Percentiles rank a stretch among this genome's conserved stretches.
Evolutionary conservation across 2,888 invertebrate genomes (phyloP).

Genomic region (Bellardia bayeri): DNA sequence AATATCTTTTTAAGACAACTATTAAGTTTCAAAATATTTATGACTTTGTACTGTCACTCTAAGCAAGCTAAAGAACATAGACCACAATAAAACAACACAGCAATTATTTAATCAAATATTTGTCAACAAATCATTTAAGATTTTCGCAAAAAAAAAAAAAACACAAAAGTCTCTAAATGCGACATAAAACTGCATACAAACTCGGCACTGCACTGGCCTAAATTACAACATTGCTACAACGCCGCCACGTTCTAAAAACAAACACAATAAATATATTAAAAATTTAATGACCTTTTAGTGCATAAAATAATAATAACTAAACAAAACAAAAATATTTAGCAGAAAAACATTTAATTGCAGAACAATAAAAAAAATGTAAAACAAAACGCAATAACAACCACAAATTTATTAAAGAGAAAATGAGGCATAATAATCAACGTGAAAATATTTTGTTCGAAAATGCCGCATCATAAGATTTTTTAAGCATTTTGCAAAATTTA

Average conservation of each 20-base stretch:
- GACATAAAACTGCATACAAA: neutral
- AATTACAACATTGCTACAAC: constrained; percentile 14
- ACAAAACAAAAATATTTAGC: constrained; percentile 35
- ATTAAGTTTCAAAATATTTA: constrained; percentile 16
- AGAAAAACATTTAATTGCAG: neutral
- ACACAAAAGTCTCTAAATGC: neutral
- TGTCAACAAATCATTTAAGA: constrained; percentile 72
- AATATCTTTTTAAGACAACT: neutral
- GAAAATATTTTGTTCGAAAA: constrained; percentile 23
- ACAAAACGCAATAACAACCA: constrained; percentile 16
- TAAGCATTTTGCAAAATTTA: neutral
- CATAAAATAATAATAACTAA: constrained; percentile 8
- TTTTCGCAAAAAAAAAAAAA: neutral
- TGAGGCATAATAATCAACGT: constrained; percentile 29
- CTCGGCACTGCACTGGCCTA: constrained; percentile 19
- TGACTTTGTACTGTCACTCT: neutral
- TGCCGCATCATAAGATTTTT: constrained; percentile 32
- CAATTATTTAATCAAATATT: constrained; percentile 68
- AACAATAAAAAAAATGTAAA: neutral
- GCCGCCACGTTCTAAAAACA: neutral
- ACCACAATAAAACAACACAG: constrained; percentile 17
- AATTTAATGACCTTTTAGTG: constrained; percentile 52
- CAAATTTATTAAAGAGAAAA: neutral
- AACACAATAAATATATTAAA: neutral
- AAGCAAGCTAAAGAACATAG: constrained; percentile 1